A percentile compares a stretch with the other conserved stretches of the same genome.
These are phyloP conservation scores for Sarcophilus harrisii DNA, from an alignment of 2,797 vertebrate genomes.

Conservation along the genomic window DNA sequence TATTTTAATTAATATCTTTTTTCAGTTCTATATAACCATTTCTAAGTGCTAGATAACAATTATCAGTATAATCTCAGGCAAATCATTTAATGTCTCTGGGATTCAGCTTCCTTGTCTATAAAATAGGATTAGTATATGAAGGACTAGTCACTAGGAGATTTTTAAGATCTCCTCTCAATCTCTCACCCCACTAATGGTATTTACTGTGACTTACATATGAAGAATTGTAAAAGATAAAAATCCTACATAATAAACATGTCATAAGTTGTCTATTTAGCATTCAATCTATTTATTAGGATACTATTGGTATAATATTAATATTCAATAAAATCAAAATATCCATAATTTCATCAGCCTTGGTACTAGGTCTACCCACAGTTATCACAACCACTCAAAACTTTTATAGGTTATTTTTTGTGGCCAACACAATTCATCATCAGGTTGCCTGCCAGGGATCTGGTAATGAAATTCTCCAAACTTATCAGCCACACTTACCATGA, in stretches of 20 bases:
- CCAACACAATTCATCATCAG: neutral
- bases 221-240: constrained; percentile 73
- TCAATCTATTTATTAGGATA: constrained; percentile 72
- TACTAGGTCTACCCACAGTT: neutral
- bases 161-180: neutral
- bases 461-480: neutral
- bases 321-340: constrained; percentile 16
- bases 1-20: constrained; percentile 43
- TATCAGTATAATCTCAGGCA: constrained; percentile 20
- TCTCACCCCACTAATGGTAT: constrained; percentile 65
- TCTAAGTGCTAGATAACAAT: constrained; percentile 60
- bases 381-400: constrained; percentile 7
- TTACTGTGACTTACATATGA: constrained; percentile 61
- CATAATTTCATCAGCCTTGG: neutral
- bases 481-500: neutral
- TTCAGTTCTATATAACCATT: constrained; percentile 51
- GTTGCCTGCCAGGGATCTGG: neutral
- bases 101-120: neutral
- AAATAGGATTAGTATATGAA: neutral
- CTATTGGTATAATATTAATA: constrained; percentile 65
- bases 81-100: neutral
- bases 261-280: constrained; percentile 73
- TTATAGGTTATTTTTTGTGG: constrained; percentile 48
- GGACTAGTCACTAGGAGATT: neutral
- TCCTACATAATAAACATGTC: constrained; percentile 66